Evolutionary conservation across 35 echinoderm and acorn worm genomes (phyloP).

Genomic region (Holothuria glaberrima): DNA sequence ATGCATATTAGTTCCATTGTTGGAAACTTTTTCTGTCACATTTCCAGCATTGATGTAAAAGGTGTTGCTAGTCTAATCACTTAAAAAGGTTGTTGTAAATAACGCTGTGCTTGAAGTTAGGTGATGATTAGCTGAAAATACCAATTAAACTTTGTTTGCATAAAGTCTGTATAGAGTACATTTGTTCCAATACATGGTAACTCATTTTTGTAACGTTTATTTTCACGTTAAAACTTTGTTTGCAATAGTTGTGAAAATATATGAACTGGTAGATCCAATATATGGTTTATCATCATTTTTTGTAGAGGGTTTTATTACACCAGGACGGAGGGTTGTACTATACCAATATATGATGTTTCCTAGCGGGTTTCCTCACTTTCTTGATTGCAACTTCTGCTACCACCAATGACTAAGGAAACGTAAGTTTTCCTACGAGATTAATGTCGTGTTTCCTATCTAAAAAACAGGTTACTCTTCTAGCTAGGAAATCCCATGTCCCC

Average conservation of each 20-base stretch:
- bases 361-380: background rate
- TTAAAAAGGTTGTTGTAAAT: too few relatives aligned
- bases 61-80: too few relatives aligned
- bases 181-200: background rate
- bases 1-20: too few relatives aligned
- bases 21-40: too few relatives aligned
- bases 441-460: background rate
- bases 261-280: background rate
- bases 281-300: background rate
- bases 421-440: background rate
- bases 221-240: too few relatives aligned
- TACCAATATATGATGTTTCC: background rate
- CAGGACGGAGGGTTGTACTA: background rate
- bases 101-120: background rate
- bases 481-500: background rate
- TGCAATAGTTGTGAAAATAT: background rate
- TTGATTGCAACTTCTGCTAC: too few relatives aligned
- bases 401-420: too few relatives aligned
- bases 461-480: background rate
- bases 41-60: too few relatives aligned
- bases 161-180: too few relatives aligned
- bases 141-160: background rate
- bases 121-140: conserved; percentile 15
- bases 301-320: background rate
- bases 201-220: background rate